Conservation (phyloP, 2,888 invertebrate genomes). For the Heliconius aoede region DNA sequence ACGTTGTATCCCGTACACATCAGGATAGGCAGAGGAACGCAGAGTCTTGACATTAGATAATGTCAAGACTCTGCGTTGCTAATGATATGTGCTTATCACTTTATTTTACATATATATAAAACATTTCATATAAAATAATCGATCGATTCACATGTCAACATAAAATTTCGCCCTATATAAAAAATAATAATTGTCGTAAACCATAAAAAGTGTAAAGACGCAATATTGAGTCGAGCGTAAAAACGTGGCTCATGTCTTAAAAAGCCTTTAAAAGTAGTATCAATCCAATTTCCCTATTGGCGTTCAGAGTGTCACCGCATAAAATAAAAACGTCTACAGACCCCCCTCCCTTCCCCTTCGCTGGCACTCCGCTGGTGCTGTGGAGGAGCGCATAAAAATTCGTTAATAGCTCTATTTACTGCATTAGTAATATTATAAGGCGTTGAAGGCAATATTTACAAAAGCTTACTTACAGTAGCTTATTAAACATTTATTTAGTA, state of each 20-base stretch:
- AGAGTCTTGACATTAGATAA: no score
- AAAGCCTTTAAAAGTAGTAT: slow-evolving; percentile 80
- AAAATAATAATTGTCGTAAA: slow-evolving; percentile 66
- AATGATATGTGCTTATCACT: no score
- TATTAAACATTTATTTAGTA: slow-evolving; percentile 44
- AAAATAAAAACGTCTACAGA: slow-evolving; percentile 80
- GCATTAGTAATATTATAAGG: slow-evolving; percentile 56
- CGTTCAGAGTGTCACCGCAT: slow-evolving; percentile 77
- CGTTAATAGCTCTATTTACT: slow-evolving; percentile 76
- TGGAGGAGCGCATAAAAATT: slow-evolving; percentile 69
- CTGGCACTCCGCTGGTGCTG: slow-evolving; percentile 49
- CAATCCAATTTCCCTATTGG: slow-evolving; percentile 82
- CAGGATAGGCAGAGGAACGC: no score
- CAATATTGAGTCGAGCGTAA: slow-evolving; percentile 75
- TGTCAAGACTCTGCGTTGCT: no score
- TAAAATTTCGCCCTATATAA: slow-evolving; percentile 48
- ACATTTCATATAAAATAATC: slow-evolving; percentile 7
- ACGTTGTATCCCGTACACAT: not conserved
- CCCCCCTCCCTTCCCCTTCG: slow-evolving; percentile 52
- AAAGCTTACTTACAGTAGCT: slow-evolving; percentile 36
- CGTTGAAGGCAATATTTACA: slow-evolving; percentile 39
- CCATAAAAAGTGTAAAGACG: slow-evolving; percentile 54
- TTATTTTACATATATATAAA: no score
- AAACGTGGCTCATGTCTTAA: slow-evolving; percentile 68
- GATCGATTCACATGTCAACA: slow-evolving; percentile 21